A percentile compares a stretch with the other conserved stretches of the same genome.
phyloP scores from a whole-genome alignment of 2,113 vertebrate genomes.

The Eulemur macaco region DNA sequence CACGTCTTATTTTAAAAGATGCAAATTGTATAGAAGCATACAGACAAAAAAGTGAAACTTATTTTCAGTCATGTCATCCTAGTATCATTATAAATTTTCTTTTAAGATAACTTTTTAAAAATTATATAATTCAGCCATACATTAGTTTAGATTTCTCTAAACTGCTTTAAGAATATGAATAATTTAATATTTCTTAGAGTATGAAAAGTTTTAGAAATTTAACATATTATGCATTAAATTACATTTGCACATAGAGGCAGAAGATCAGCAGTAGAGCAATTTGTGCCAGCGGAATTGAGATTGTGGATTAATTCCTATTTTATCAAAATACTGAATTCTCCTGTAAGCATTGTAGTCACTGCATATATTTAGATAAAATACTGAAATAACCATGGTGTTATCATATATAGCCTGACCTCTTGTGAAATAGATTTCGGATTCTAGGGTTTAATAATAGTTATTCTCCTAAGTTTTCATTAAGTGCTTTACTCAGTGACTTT shows the following conservation, averaged over 20 bases:
- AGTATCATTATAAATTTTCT: slow-evolving; percentile 13
- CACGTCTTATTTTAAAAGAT: slow-evolving; percentile 3
- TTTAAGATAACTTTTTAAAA: not conserved
- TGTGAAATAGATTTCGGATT: not conserved
- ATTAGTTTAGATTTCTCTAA: not conserved
- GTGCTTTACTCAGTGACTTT: not conserved
- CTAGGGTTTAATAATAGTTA: not conserved
- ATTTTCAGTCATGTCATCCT: not conserved
- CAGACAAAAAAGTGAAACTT: not conserved
- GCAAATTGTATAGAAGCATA: not conserved
- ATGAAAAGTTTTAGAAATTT: slow-evolving; percentile 34
- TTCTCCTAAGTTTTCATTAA: not conserved
- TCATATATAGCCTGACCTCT: not conserved
- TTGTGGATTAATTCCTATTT: not conserved
- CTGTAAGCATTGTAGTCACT: not conserved
- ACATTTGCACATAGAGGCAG: not conserved
- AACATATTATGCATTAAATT: not conserved
- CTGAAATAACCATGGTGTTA: not conserved
- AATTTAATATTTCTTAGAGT: slow-evolving; percentile 48
- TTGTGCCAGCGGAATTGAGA: not conserved
- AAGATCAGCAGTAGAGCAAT: not conserved
- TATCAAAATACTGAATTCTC: not conserved
- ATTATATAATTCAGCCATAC: not conserved
- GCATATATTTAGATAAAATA: not conserved
- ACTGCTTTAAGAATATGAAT: slow-evolving; percentile 20